These are phyloP conservation scores for Junonia oenone DNA, from an alignment of 2,888 invertebrate species.

Conservation along the genomic window DNA sequence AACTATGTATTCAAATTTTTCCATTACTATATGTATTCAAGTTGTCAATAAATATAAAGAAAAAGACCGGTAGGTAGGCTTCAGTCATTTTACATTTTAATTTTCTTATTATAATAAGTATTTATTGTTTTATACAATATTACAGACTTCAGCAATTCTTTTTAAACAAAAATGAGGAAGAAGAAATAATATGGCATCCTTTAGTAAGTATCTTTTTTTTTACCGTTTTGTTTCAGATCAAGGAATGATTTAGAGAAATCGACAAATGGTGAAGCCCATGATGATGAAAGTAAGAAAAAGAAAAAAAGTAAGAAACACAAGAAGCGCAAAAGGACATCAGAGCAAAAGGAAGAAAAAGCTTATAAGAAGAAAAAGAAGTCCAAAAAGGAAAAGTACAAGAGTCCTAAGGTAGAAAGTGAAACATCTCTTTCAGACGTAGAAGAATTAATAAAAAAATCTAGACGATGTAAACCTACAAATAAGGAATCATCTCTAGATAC, in stretches of 20 bases:
- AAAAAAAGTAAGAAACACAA: constrained; percentile 82
- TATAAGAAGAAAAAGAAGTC: constrained; percentile 78
- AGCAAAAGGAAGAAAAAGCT: constrained; percentile 70
- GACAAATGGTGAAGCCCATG: constrained; percentile 41
- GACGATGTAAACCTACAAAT: constrained; percentile 43
- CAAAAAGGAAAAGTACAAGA: constrained; percentile 80
- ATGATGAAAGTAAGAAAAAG: constrained; percentile 63
- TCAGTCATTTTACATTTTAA: constrained; percentile 28
- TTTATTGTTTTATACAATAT: constrained; percentile 31
- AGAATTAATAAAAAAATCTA: constrained; percentile 60
- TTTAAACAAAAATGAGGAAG: constrained; percentile 38
- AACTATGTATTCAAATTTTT: constrained; percentile 36
- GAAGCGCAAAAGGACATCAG: constrained; percentile 83
- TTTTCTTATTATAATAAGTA: background rate
- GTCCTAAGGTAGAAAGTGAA: constrained; percentile 55
- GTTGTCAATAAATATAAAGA: constrained; percentile 25
- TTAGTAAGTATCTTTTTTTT: constrained; percentile 49
- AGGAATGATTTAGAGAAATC: constrained; percentile 41
- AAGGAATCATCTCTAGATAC: constrained; percentile 36
- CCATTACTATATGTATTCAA: constrained; percentile 41
- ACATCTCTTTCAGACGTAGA: constrained; percentile 63
- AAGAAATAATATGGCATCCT: constrained; percentile 25
- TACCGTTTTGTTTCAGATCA: constrained; percentile 39
- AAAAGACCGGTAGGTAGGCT: constrained; percentile 26
- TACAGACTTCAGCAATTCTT: constrained; percentile 50